Percentiles rank a stretch among this genome's conserved stretches.
Evolutionary conservation across 2,797 vertebrate genomes (phyloP).

Genomic region (Smutsia temminckii): DNA sequence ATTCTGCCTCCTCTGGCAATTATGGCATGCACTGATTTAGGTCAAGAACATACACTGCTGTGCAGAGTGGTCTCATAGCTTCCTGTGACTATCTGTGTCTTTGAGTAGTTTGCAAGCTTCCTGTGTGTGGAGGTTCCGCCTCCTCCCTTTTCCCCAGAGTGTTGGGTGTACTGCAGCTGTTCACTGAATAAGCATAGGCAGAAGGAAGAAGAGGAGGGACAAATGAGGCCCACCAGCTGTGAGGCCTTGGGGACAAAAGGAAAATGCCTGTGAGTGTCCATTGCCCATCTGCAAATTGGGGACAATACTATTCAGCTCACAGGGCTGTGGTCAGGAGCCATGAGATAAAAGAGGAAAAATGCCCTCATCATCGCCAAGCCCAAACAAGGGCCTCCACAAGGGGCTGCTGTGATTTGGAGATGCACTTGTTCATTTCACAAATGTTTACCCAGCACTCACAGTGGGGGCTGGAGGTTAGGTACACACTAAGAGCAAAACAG

Average conservation of each 20-base stretch:
- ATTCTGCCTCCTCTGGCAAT: slow-evolving; percentile 25
- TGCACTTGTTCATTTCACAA: not conserved
- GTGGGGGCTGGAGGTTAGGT: not conserved
- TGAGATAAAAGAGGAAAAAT: not conserved
- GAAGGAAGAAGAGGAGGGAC: not conserved
- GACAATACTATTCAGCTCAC: not conserved
- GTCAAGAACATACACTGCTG: not conserved
- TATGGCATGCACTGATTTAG: not conserved
- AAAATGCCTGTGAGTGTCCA: not conserved
- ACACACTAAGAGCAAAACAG: not conserved
- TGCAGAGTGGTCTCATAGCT: slow-evolving; percentile 10
- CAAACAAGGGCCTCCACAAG: not conserved
- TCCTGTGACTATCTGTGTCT: not conserved
- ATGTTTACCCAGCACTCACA: not conserved
- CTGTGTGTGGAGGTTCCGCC: not conserved
- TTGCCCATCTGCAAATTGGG: not conserved
- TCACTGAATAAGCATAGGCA: not conserved
- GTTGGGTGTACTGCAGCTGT: not conserved
- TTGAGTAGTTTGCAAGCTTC: not conserved
- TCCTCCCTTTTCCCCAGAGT: accelerated
- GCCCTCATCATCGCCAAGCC: not conserved
- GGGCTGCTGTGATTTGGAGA: not conserved
- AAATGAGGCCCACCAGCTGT: not conserved
- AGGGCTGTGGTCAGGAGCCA: not conserved
- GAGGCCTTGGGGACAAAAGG: not conserved